These are phyloP conservation scores for Meloidogyne chitwoodi DNA, from an alignment of 1,140 invertebrate genomes.

Conservation along the genomic window DNA sequence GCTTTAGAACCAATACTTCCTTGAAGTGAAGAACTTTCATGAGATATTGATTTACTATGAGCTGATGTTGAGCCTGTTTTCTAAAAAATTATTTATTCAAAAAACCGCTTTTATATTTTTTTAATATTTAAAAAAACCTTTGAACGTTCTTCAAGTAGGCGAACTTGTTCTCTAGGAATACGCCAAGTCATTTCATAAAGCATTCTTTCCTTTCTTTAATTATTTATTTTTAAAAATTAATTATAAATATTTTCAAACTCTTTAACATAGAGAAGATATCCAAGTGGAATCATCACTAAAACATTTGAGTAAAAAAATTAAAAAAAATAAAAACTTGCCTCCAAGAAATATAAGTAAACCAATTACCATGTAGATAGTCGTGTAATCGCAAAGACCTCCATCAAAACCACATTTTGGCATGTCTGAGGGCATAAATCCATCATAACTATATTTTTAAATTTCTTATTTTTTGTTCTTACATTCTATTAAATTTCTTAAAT, in stretches of 20 bases:
- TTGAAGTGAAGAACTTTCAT: conserved; percentile 33
- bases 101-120: no score
- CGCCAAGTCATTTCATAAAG: conserved; percentile 60
- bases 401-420: conserved; percentile 57
- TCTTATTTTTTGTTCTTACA: not conserved
- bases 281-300: conserved; percentile 41
- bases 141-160: conserved; percentile 33
- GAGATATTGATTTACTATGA: conserved; percentile 18
- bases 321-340: not conserved
- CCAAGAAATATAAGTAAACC: conserved; percentile 48
- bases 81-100: conserved; percentile 2
- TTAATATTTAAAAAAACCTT: no score
- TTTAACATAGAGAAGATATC: conserved; percentile 57
- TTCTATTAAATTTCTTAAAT: not conserved
- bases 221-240: not conserved
- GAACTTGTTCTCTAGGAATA: conserved; percentile 52
- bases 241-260: conserved; percentile 42
- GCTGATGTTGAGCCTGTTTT: conserved; percentile 4
- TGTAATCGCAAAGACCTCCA: conserved; percentile 55
- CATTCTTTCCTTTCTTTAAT: conserved; percentile 40
- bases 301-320: not conserved
- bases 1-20: conserved; percentile 34
- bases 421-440: conserved; percentile 28
- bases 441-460: not conserved
- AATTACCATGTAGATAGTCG: conserved; percentile 40